These are phyloP conservation scores for Orycteropus afer DNA, from an alignment of 2,113 vertebrate species.

Conservation along the genomic window DNA sequence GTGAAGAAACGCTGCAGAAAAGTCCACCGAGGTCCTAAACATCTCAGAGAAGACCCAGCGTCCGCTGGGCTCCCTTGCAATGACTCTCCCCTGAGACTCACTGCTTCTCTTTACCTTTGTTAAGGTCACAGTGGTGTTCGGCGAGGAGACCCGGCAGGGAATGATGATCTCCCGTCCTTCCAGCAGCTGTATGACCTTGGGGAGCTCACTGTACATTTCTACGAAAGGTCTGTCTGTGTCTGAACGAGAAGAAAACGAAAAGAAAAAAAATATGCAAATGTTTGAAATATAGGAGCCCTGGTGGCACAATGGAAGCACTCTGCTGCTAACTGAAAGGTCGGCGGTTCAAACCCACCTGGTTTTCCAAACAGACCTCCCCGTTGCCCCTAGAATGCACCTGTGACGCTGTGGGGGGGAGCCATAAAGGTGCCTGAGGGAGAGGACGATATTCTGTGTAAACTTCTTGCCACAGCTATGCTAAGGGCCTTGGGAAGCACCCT, in stretches of 20 bases:
- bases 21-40: neutral
- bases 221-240: conserved; percentile 93
- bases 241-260: conserved; percentile 83
- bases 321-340: neutral
- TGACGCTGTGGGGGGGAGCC: neutral
- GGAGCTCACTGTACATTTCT: conserved; percentile 87
- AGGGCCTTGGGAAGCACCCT: conserved; percentile 5
- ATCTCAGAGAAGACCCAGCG: no score
- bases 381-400: neutral
- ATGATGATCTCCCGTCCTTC: conserved; percentile 90
- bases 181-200: conserved; percentile 89
- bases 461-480: neutral
- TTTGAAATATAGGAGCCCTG: neutral
- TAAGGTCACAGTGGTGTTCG: conserved; percentile 89
- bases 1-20: neutral
- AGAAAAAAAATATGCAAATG: neutral
- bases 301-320: neutral
- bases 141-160: conserved; percentile 95
- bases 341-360: neutral
- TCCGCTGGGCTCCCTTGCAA: no score
- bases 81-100: no score
- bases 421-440: neutral
- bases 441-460: neutral
- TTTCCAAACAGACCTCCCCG: neutral
- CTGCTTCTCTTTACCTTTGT: conserved; percentile 82